Percentiles rank a stretch among this genome's conserved stretches.
These are phyloP conservation scores for Panthera uncia DNA, from an alignment of 2,113 vertebrate species.

Conservation along the genomic window DNA sequence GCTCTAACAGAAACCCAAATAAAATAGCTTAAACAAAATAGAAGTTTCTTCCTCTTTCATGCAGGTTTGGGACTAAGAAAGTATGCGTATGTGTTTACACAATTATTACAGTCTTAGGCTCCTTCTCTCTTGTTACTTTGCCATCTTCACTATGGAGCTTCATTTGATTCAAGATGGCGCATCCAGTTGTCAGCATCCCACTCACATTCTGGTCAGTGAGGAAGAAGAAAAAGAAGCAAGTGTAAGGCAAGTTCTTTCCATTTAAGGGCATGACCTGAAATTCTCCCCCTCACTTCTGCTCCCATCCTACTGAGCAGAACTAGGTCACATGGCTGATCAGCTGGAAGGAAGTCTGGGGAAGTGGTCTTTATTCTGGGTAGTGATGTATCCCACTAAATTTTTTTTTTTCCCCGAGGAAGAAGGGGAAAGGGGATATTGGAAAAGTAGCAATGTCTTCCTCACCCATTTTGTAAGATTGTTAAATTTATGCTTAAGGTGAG, in stretches of 20 bases:
- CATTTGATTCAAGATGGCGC: neutral
- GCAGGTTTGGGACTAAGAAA: neutral
- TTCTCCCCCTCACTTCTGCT: neutral
- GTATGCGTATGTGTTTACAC: neutral
- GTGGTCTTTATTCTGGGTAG: neutral
- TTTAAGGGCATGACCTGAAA: neutral
- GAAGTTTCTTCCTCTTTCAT: neutral
- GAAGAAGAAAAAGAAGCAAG: neutral
- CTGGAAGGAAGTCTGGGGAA: neutral
- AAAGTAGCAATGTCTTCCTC: neutral
- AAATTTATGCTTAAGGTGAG: neutral
- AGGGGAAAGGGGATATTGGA: neutral
- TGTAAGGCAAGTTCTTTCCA: neutral
- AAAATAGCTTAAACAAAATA: neutral
- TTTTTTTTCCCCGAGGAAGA: neutral
- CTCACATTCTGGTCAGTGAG: neutral
- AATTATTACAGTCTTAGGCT: too few relatives aligned
- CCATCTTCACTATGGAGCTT: neutral
- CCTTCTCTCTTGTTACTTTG: neutral
- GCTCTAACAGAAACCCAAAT: neutral
- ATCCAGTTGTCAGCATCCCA: neutral
- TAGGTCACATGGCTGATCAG: neutral
- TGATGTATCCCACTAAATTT: neutral
- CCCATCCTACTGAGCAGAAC: neutral
- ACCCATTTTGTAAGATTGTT: neutral